Conservation (phyloP, 2,797 vertebrate genomes). For the Pelobates cultripes region DNA sequence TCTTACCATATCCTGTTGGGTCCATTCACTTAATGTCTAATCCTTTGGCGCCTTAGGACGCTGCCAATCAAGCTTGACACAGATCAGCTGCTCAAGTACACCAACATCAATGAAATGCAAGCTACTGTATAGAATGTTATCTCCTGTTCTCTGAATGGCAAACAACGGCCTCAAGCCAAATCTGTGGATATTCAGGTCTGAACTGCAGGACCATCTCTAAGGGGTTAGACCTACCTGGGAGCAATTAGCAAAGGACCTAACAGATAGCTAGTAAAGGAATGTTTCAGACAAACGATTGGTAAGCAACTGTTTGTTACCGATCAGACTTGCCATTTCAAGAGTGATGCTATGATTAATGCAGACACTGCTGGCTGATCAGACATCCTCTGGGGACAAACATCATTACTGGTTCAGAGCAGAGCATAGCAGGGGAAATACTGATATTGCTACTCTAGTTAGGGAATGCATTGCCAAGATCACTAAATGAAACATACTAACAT, state of each 20-base stretch:
- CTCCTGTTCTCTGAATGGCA: not conserved
- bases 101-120: slow-evolving; percentile 36
- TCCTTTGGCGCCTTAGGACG: not conserved
- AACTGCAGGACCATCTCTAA: slow-evolving; percentile 12
- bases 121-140: not conserved
- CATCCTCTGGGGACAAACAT: slow-evolving; percentile 11
- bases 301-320: not conserved
- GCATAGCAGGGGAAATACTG: not conserved
- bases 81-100: not conserved
- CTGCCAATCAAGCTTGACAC: not conserved
- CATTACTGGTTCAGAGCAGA: not conserved
- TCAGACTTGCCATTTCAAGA: not conserved
- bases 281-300: not conserved
- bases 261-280: not conserved
- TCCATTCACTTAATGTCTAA: slow-evolving; percentile 8
- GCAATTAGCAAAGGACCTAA: slow-evolving; percentile 29
- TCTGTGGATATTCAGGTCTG: not conserved
- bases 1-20: slow-evolving; percentile 4
- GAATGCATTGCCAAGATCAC: not conserved
- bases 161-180: not conserved
- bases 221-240: slow-evolving; percentile 25
- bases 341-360: accelerated
- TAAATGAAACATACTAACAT: slow-evolving; percentile 18
- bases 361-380: slow-evolving; percentile 4
- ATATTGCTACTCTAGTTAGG: slow-evolving; percentile 21